A percentile compares a stretch with the other conserved stretches of the same genome.
Evolutionary conservation across 2,888 invertebrate genomes (phyloP).

Genomic region (Sphaerophoria taeniata): DNA sequence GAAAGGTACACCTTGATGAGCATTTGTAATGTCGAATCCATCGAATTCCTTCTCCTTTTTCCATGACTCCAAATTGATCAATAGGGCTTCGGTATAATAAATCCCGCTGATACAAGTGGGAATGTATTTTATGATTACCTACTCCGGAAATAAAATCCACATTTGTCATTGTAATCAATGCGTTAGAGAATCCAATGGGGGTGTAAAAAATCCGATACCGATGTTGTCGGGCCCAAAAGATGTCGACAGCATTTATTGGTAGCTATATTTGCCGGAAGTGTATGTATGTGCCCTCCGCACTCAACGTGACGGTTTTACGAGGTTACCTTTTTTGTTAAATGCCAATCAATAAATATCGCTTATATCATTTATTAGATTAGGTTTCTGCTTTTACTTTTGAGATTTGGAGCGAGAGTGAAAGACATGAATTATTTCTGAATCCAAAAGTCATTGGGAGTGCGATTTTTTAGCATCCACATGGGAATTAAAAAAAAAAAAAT

Average conservation of each 20-base stretch:
- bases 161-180: conserved; percentile 72
- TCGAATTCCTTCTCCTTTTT: conserved; percentile 65
- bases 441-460: too few relatives aligned
- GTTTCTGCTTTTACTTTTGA: not conserved
- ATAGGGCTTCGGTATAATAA: conserved; percentile 62
- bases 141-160: conserved; percentile 70
- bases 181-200: conserved; percentile 19
- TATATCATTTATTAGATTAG: conserved; percentile 9
- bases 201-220: conserved; percentile 48
- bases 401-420: not conserved
- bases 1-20: conserved; percentile 56
- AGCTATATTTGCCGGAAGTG: conserved; percentile 1
- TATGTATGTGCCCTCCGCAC: conserved; percentile 4
- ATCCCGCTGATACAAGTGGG: conserved; percentile 58
- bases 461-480: too few relatives aligned
- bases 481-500: too few relatives aligned
- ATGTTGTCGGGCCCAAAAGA: conserved; percentile 46
- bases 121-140: conserved; percentile 62
- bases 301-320: not conserved
- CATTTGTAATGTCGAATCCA: conserved; percentile 52
- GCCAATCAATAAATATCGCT: conserved; percentile 1
- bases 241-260: conserved; percentile 44
- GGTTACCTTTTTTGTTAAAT: conserved; percentile 13
- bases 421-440: not conserved
- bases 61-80: conserved; percentile 41